Base-by-base conservation (phyloP, 2,113 vertebrate species). In the Campylorhamphus procurvoides region DNA sequence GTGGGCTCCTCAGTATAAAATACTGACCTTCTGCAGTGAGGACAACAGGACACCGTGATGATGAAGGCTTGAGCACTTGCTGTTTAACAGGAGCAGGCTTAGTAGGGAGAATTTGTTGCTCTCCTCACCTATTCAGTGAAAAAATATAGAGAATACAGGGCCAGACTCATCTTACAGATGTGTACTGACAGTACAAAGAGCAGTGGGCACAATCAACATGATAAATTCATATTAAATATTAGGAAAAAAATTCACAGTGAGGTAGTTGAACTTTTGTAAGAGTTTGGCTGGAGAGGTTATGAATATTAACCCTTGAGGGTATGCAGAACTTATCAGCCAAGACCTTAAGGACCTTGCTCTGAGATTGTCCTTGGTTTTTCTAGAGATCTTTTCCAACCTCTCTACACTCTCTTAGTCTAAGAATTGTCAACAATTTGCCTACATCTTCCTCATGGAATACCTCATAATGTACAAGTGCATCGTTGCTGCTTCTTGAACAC, bases 401-500 rank as follows among this genome's bases (percentile, higher is more conserved):
- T 79, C 4, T 39, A 2, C 28, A 31, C 5, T 58, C 13, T 66
- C 39, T 27, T 75, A 63, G 10, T 71, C 18, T 33, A 68, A 59
- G 37, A 83, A 18, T 27, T 79, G 33, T n/a, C 42, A 59, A 7
- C 31, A 12, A 9, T 18, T 31, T 53, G 27, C 9, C 9, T 63
- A 9, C 28, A 28, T 55, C 35, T 80, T 80, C 64, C 27, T 69
- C 3, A 2, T 37, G 64, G 10, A 29, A 37, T 75, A 23, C 12
- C 1, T 74, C 27, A 18, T 62, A 62, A 62, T 2, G 4, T 64
- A 14, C 6, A 76, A 60, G 15, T 1, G 1, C 23, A 7, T 29
- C 18, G 28, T 29, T 35, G 3, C 39, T 80, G 87, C 39, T 81
- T 69, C 4, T 33, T 84, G 46, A 66, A 35, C 24, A 60, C 14